Conservation (phyloP, 2,888 invertebrate genomes). For the Crematogaster levior region DNA sequence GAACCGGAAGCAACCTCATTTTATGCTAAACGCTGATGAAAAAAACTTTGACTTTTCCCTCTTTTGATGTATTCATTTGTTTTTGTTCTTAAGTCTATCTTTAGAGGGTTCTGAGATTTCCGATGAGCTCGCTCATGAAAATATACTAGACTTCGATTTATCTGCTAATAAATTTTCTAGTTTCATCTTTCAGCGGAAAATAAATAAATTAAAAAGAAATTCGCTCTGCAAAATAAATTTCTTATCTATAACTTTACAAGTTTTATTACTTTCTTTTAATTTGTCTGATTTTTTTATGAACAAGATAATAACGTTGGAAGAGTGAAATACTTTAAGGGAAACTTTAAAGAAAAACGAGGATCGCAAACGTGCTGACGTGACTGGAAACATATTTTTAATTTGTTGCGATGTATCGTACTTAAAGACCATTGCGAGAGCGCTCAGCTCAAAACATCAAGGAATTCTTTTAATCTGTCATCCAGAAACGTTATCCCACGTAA, state of each 20-base stretch:
- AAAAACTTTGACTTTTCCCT: slow-evolving; percentile 25
- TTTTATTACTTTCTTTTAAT: slow-evolving; percentile 9
- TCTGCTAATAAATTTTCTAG: slow-evolving; percentile 42
- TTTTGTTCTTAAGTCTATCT: slow-evolving; percentile 9
- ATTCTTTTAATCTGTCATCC: background rate
- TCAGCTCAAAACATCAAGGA: slow-evolving; percentile 2
- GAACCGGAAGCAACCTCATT: slow-evolving; percentile 4
- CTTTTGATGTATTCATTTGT: slow-evolving; percentile 19
- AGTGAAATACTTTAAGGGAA: background rate
- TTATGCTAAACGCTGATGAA: slow-evolving; percentile 38
- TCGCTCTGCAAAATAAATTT: slow-evolving; percentile 32
- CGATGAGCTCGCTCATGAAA: slow-evolving; percentile 23
- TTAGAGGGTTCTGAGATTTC: slow-evolving; percentile 1
- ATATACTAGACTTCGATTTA: slow-evolving; percentile 36
- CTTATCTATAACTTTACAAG: slow-evolving; percentile 12
- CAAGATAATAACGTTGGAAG: background rate
- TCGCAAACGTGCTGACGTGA: background rate
- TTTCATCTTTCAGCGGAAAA: slow-evolving; percentile 5
- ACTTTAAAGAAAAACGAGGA: background rate
- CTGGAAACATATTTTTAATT: background rate
- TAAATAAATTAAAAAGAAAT: slow-evolving; percentile 20
- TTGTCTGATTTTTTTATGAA: background rate
- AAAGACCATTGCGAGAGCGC: background rate
- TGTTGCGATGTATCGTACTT: background rate
- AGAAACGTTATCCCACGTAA: slow-evolving; percentile 40